phyloP scores from a whole-genome alignment of 2,113 vertebrate species.

The Rynchops niger region DNA sequence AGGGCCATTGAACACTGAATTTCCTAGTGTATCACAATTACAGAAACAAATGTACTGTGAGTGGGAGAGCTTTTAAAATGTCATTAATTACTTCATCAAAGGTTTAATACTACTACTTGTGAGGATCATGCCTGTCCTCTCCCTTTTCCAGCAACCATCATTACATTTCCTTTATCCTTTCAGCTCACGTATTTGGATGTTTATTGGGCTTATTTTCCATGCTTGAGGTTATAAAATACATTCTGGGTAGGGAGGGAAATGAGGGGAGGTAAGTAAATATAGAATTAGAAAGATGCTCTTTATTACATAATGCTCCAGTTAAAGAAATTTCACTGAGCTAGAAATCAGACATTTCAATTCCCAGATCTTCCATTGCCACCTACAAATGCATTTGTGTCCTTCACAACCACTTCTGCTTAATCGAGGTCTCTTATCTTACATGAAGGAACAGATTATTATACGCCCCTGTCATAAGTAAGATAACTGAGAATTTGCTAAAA shows the following conservation, averaged over 20 bases:
- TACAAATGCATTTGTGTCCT: not conserved
- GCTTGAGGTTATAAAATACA: not conserved
- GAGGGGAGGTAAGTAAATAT: not conserved
- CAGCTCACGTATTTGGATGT: not conserved
- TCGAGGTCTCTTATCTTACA: not conserved
- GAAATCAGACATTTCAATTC: not conserved
- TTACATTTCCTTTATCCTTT: not conserved
- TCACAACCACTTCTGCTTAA: not conserved
- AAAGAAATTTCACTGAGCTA: not conserved
- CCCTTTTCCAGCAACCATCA: not conserved
- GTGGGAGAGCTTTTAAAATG: not conserved
- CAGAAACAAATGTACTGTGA: constrained; percentile 35
- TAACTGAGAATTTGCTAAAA: not conserved
- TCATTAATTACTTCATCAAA: constrained; percentile 33
- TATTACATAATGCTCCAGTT: not conserved
- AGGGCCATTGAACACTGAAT: constrained; percentile 33
- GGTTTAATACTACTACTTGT: not conserved
- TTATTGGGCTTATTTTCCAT: not conserved
- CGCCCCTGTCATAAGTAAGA: not conserved
- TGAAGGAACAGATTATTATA: not conserved
- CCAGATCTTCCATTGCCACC: not conserved
- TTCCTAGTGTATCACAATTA: constrained; percentile 35
- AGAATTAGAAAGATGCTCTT: not conserved
- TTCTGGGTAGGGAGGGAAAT: not conserved
- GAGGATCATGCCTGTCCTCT: not conserved